A percentile compares a stretch with the other conserved stretches of the same genome.
phyloP scores from a whole-genome alignment of 2,113 vertebrate genomes.

The Eptatretus burgeri region DNA sequence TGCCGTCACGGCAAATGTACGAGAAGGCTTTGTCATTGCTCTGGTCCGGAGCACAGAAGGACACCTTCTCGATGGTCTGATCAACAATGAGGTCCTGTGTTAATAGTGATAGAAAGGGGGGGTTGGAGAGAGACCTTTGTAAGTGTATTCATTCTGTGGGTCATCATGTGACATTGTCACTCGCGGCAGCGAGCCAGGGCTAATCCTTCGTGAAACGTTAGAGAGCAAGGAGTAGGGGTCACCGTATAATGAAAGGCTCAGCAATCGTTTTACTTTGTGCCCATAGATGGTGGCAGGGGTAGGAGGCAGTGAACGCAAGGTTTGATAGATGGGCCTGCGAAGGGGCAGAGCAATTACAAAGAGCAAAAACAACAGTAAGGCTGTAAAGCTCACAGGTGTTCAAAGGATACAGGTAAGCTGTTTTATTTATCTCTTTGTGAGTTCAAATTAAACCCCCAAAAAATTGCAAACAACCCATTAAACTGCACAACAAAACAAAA shows the following conservation, averaged over 20 bases:
- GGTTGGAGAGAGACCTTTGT: not conserved
- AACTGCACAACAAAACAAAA: no score
- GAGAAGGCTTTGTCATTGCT: slow-evolving; percentile 80
- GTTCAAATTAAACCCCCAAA: no score
- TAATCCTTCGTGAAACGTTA: not conserved
- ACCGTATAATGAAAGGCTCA: not conserved
- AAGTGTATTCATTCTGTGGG: not conserved
- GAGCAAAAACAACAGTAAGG: slow-evolving; percentile 2
- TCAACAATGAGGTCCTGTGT: slow-evolving; percentile 56
- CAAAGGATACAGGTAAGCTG: no score
- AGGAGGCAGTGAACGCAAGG: no score
- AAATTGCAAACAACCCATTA: no score
- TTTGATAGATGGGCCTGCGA: not conserved
- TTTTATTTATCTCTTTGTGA: no score
- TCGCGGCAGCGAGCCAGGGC: not conserved
- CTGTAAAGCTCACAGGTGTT: no score
- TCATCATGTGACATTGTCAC: not conserved
- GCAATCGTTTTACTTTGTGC: not conserved
- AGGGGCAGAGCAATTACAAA: slow-evolving; percentile 11
- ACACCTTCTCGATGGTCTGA: slow-evolving; percentile 76
- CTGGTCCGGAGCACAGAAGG: slow-evolving; percentile 59
- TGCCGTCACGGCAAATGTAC: slow-evolving; percentile 65
- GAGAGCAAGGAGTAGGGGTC: not conserved
- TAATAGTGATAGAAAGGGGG: not conserved
- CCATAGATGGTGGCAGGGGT: not conserved